Evolutionary conservation across 2,888 invertebrate genomes (phyloP).

Genomic region (Sinotaia quadrata): DNA sequence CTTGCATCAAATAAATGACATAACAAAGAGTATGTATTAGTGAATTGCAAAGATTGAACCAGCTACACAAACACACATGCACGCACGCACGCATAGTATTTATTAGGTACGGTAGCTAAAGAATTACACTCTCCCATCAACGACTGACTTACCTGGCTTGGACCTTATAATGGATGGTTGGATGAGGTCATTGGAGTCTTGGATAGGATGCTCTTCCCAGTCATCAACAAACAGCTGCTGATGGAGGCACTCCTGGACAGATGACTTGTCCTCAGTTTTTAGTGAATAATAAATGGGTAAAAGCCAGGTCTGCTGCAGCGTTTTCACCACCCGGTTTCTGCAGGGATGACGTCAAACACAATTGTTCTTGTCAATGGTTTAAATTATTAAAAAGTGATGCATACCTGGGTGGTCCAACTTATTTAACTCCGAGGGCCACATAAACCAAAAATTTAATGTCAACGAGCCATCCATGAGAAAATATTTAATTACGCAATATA

Average conservation of each 20-base stretch:
- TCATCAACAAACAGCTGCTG: constrained; percentile 26
- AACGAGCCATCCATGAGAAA: no score
- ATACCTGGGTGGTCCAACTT: no score
- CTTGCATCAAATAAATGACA: not conserved
- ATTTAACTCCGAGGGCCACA: no score
- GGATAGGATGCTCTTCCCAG: constrained; percentile 34
- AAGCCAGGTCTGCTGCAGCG: constrained; percentile 35
- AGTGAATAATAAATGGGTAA: constrained; percentile 37
- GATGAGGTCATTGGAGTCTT: constrained; percentile 32
- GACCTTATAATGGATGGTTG: constrained; percentile 34
- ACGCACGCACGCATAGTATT: not conserved
- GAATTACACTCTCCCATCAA: no score
- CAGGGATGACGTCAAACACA: no score
- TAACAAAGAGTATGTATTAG: not conserved
- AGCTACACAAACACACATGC: not conserved
- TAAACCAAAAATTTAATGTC: no score
- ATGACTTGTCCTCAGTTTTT: constrained; percentile 26
- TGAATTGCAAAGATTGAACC: not conserved
- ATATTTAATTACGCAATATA: no score
- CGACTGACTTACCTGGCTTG: constrained; percentile 27
- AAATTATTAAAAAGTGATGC: no score
- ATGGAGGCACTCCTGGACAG: constrained; percentile 30
- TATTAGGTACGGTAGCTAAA: no score
- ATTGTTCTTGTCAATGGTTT: no score
- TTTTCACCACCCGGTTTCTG: constrained; percentile 33